Base-by-base conservation (phyloP, 2,113 vertebrate species). In the Lamprotornis superbus region DNA sequence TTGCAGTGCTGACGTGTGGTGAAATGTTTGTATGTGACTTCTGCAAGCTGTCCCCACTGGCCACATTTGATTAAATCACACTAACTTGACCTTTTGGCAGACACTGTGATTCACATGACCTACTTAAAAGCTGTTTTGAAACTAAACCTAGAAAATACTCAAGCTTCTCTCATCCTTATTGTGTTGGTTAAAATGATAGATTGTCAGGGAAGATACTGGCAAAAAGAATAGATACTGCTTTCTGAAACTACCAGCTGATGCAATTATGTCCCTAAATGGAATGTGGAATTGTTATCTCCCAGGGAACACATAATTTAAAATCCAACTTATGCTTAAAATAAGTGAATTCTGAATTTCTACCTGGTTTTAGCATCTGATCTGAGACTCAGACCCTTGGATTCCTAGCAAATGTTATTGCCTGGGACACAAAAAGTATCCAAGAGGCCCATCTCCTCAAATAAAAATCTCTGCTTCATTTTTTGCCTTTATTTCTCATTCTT, bases 101-200 rank as follows among this genome's bases (percentile, higher is more conserved):
- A 64, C 10, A 16, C n/a, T 12, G 3, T 88, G 67, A 86, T 93
- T 94, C 76, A 87, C 44, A 47, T 49, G 85, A 30, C 83, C 83
- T 83, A 77, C 64, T 96, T 95, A 94, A 22, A 88, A 68, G 42
- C 52, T 78, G 63, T 60, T 94, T 95, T 85, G 90, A 93, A 95
- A 81, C 39, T 52, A 70, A 95, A 59, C 24, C 47, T 85, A 59
- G 68, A 86, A 91, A 93, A 95, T 50, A 49, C 8, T 79, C 44
- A 3, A 15, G 37, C 56, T 89, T 94, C 27, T 63, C 13, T 87
- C 65, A 37, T 28, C 31, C 37, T 87, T 59, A 76, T 57, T 90
- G 13, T 18, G 30, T 82, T 65, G 6, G 1, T 90, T 96, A 75
- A 89, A 87, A 77, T 78, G 37, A 65, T 86, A 69, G 11, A 78